Base-by-base conservation (phyloP, 2,888 invertebrate genomes). In the Hecatera dysodea region DNA sequence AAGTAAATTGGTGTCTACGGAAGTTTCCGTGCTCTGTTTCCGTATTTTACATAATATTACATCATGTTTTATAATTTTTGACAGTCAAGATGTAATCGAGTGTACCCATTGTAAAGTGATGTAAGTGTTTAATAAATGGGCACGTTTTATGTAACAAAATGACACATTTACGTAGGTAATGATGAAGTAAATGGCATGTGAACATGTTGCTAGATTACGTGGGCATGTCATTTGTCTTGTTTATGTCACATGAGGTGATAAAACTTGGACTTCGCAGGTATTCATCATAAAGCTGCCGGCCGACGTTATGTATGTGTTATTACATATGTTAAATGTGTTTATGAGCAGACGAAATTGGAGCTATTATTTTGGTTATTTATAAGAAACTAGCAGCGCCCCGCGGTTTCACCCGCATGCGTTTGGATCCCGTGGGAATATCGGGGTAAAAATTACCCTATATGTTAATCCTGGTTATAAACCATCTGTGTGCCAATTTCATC, bases 1-100 rank as follows among this genome's bases (percentile, higher is more conserved):
- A 75, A 77, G 63, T 63, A 61, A 81, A 81, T 72, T 82, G 67
- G 60, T 70, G 69, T 55, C 59, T 75, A 80, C 80, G 70, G 39
- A 52, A 63, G 59, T 69, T 83, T 83, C 83, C 83, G 83, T 57
- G 59, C 68, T 69, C 64, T 64, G 68, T 79, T 79, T 80, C 79
- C 79, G 78, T 64, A 69, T 56, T 81, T 80, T 81, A 80, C 78
- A 78, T 80, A 80, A 80, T 52, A 70, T 78, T 75, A 72, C 79
- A 70, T 71, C 57, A 78, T 48, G 22, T 64, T 60, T 56, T 48
- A 62, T 53, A 72, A 73, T 63, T 65, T 70, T 82, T 79, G 57
- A 60, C 59, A 48, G 55, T 19, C 27, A 27, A 76, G 67, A 77
- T 78, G 57, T 61, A 62, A 81, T 72, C 67, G 81, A 57, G 55